A percentile compares a stretch with the other conserved stretches of the same genome.
Evolutionary conservation across 1,140 invertebrate species (phyloP).

Genomic region (Polypedilum vanderplanki): DNA sequence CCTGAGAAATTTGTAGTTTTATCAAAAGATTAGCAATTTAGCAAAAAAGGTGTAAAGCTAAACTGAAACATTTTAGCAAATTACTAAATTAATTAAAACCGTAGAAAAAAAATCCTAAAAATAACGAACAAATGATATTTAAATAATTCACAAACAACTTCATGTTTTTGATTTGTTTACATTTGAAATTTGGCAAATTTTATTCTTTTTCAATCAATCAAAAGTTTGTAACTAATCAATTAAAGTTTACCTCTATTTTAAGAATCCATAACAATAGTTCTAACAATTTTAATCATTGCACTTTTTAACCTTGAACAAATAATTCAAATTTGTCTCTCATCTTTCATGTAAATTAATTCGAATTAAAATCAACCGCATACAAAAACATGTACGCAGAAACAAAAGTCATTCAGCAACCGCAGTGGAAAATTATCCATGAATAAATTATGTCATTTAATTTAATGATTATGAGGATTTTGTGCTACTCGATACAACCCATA

Average conservation of each 20-base stretch:
- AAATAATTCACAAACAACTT: no score
- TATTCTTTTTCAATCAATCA: no score
- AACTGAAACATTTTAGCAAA: no score
- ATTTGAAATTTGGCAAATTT: no score
- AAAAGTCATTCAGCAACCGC: background rate
- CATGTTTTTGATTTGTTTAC: no score
- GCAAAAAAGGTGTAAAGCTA: no score
- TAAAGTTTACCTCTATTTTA: background rate
- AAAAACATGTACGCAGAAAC: background rate
- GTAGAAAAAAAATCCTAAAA: no score
- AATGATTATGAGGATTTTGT: constrained; percentile 14
- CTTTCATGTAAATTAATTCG: background rate
- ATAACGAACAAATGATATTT: no score
- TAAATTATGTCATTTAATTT: constrained; percentile 15
- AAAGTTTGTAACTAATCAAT: background rate
- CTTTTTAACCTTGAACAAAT: background rate
- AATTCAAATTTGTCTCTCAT: background rate
- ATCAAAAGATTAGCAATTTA: no score
- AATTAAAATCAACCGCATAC: background rate
- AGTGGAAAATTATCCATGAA: constrained; percentile 6
- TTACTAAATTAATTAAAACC: no score
- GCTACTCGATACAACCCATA: background rate
- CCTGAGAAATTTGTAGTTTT: no score
- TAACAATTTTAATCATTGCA: background rate
- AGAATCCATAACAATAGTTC: background rate